Base-by-base conservation (phyloP, 2,888 invertebrate species). In the Carterocephalus palaemon region DNA sequence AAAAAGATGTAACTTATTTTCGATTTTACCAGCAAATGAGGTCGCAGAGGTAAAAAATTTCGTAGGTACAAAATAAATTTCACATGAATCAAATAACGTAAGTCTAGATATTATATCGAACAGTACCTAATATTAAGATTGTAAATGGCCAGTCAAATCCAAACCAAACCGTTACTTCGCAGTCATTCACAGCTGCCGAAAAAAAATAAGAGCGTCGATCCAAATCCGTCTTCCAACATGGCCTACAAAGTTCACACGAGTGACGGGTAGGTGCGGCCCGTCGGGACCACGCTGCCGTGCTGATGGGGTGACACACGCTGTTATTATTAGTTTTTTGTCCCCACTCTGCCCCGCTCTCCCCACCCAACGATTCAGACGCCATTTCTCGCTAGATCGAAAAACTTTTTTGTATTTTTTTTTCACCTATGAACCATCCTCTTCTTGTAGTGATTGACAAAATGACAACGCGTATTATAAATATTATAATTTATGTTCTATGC, bases 271-370 rank as follows among this genome's bases (percentile, higher is more conserved):
- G 70, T 69, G 77, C 72, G 70, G 70, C 73, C 57, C 62, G 64
- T 67, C 70, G 70, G 73, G 71, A 70, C 67, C 65, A 64, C 70
- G 64, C 67, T 76, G 79, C 67, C 65, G 64, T 70, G 64, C 67
- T 76, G 79, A 80, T 78, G 78, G 84, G 83, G 85, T 83, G 83
- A 83, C 80, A 63, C 63, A 65, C 71, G 61, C 73, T 73, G 84
- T 83, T 86, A 86, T 85, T 86, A 85, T 85, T 86, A 85, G 86
- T 84, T 84, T 83, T 85, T 84, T 82, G 77, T 75, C 74, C 78
- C 80, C 77, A 70, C 80, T 64, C 71, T 34, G 37, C 64, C 62
- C 67, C 65, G 56, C 64, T 62, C 64, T 56, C 69, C 75, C 73
- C 71, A 56, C 66, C 62, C 64, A 62, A 59, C 52, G 47, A 52